A percentile compares a stretch with the other conserved stretches of the same genome.
phyloP scores from a whole-genome alignment of 1,140 invertebrate genomes.

The Lerema accius region DNA sequence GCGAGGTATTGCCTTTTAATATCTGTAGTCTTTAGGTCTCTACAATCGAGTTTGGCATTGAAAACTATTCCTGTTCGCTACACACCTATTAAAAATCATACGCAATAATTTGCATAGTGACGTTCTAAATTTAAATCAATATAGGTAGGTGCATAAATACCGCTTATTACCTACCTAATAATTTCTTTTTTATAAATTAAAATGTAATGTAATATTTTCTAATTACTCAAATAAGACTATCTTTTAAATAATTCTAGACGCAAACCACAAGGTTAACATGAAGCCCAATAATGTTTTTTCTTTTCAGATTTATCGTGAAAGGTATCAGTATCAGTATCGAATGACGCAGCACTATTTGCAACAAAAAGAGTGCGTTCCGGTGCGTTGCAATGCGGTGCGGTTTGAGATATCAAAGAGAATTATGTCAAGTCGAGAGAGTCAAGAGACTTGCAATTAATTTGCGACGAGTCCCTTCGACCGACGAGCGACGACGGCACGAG shows the following conservation, averaged over 20 bases:
- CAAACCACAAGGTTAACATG: too few relatives aligned
- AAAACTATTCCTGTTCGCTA: conserved; percentile 1
- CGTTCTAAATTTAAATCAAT: too few relatives aligned
- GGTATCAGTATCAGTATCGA: neutral
- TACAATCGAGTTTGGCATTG: conserved; percentile 21
- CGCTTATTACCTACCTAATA: too few relatives aligned
- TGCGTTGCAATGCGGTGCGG: conserved; percentile 1
- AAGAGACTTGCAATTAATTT: conserved; percentile 8
- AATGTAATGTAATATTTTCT: too few relatives aligned
- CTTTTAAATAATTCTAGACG: too few relatives aligned
- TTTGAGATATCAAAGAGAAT: conserved; percentile 4
- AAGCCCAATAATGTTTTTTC: neutral
- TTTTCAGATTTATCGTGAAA: neutral
- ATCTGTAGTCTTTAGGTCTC: conserved; percentile 38
- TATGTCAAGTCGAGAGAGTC: conserved; percentile 1
- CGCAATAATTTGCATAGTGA: too few relatives aligned
- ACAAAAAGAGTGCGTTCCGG: neutral
- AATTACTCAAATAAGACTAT: too few relatives aligned
- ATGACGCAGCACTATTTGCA: neutral
- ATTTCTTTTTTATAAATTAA: too few relatives aligned
- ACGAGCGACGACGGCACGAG: neutral
- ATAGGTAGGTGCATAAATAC: too few relatives aligned
- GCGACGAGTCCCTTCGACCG: neutral
- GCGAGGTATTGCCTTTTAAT: conserved; percentile 71
- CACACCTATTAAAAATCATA: too few relatives aligned